These are phyloP conservation scores for Noctua janthe DNA, from an alignment of 2,888 invertebrate species.

Conservation along the genomic window DNA sequence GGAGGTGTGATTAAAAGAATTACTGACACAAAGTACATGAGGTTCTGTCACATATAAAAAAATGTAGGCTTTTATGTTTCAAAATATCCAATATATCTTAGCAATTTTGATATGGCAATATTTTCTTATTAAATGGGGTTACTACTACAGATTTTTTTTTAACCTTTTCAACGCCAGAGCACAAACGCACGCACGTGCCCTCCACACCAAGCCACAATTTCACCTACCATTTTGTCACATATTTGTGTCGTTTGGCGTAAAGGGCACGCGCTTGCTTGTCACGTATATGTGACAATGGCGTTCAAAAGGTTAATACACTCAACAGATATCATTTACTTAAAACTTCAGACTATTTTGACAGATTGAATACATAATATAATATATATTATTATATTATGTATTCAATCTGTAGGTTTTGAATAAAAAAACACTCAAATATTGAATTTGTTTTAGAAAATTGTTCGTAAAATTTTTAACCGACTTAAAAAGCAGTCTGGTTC, in stretches of 20 bases:
- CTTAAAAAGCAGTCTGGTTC: neutral
- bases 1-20: neutral
- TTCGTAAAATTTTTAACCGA: neutral
- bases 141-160: neutral
- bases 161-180: neutral
- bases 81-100: slow-evolving; percentile 33
- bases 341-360: neutral
- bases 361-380: neutral
- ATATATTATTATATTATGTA: no score
- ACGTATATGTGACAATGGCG: no score
- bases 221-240: no score
- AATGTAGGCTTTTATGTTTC: neutral
- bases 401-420: no score
- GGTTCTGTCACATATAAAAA: slow-evolving; percentile 21
- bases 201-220: no score
- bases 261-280: no score
- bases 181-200: no score
- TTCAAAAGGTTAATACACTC: neutral
- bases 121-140: neutral
- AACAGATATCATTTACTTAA: neutral
- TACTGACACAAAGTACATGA: slow-evolving; percentile 10
- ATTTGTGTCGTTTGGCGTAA: no score
- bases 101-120: neutral
- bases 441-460: neutral
- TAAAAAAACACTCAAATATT: neutral